phyloP scores from a whole-genome alignment of 2,113 vertebrate genomes.

The Erythrocercus mccallii region DNA sequence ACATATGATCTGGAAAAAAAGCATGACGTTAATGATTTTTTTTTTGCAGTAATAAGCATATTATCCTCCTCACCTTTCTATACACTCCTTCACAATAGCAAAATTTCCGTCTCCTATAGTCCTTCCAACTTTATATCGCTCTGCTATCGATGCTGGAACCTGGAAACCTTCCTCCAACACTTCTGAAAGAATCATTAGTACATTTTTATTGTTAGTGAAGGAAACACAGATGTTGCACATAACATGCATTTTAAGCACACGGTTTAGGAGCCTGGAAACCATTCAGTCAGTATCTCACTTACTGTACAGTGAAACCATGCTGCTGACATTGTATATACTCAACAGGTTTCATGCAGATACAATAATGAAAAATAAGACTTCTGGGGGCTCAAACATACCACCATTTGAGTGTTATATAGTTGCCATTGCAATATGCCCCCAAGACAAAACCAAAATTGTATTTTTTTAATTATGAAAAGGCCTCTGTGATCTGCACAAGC shows the following conservation, averaged over 20 bases:
- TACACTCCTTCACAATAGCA: slow-evolving; percentile 95
- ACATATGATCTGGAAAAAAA: slow-evolving; percentile 31
- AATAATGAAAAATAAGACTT: slow-evolving; percentile 60
- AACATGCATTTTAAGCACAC: slow-evolving; percentile 46
- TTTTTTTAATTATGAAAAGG: slow-evolving; percentile 60
- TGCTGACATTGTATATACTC: slow-evolving; percentile 43
- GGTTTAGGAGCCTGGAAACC: slow-evolving; percentile 54
- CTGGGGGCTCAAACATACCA: slow-evolving; percentile 4
- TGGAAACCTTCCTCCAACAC: slow-evolving; percentile 84
- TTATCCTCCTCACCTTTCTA: slow-evolving; percentile 84
- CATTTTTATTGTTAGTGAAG: slow-evolving; percentile 71
- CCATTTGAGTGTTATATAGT: not conserved
- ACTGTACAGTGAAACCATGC: slow-evolving; percentile 32
- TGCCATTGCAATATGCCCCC: not conserved
- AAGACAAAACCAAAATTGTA: slow-evolving; percentile 47
- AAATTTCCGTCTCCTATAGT: slow-evolving; percentile 97
- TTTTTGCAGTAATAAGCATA: slow-evolving; percentile 34
- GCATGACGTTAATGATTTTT: not conserved
- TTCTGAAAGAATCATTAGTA: slow-evolving; percentile 81
- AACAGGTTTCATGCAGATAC: slow-evolving; percentile 61
- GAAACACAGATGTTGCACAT: slow-evolving; percentile 68
- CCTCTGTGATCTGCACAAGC: slow-evolving; percentile 28
- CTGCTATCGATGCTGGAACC: slow-evolving; percentile 89
- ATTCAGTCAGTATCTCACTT: slow-evolving; percentile 55
- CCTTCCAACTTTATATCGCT: slow-evolving; percentile 94